Evolutionary conservation across 2,888 invertebrate species (phyloP).

Genomic region (Parelbella ahira): DNA sequence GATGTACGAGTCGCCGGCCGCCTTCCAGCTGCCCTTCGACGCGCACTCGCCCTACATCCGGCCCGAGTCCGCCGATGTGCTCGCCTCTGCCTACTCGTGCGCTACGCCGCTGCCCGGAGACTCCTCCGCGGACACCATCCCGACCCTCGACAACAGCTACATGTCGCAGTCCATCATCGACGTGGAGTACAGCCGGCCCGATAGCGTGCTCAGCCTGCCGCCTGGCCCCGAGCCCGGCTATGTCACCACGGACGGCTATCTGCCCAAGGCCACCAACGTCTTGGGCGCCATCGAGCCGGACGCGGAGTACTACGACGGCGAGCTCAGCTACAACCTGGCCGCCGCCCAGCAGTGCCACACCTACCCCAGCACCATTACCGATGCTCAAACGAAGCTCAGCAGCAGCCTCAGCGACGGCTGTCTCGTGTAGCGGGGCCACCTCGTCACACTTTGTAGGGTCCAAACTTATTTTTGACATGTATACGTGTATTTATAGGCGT

Average conservation of each 20-base stretch:
- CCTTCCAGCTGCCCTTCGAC: conserved; percentile 69
- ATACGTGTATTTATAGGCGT: conserved; percentile 68
- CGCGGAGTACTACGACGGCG: conserved; percentile 74
- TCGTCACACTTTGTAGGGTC: conserved; percentile 51
- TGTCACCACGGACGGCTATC: conserved; percentile 64
- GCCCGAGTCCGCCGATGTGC: conserved; percentile 75
- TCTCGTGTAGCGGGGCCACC: conserved; percentile 72
- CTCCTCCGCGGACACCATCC: conserved; percentile 62
- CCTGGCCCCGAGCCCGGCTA: conserved; percentile 53
- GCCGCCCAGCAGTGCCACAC: conserved; percentile 77
- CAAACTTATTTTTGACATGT: conserved; percentile 66
- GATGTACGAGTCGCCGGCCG: conserved; percentile 65
- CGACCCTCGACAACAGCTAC: conserved; percentile 63
- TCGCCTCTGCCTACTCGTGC: conserved; percentile 73
- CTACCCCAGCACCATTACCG: conserved; percentile 65
- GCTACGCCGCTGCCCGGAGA: conserved; percentile 61
- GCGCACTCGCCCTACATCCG: conserved; percentile 73
- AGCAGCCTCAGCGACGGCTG: conserved; percentile 82
- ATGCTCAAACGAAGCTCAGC: conserved; percentile 71
- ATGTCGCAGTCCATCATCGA: conserved; percentile 62
- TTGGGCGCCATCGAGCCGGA: conserved; percentile 79
- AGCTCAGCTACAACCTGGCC: conserved; percentile 73
- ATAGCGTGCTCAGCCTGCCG: conserved; percentile 68
- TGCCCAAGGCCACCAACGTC: conserved; percentile 67
- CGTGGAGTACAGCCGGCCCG: conserved; percentile 62